Percentiles rank a stretch among this genome's conserved stretches.
phyloP scores from a whole-genome alignment of 2,797 vertebrate genomes.

The Gephyroberyx darwinii region DNA sequence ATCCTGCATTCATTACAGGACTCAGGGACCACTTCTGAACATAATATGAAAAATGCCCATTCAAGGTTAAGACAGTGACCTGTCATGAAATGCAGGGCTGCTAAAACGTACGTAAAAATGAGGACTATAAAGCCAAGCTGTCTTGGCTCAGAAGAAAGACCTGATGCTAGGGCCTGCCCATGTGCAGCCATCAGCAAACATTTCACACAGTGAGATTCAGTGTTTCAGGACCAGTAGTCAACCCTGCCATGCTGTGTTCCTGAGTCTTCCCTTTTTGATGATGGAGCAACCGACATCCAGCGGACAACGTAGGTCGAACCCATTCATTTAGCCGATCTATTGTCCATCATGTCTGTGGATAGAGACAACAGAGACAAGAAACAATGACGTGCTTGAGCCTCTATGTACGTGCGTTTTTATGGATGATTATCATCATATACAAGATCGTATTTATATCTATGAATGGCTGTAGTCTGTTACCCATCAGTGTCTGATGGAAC shows the following conservation, averaged over 20 bases:
- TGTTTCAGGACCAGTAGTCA: slow-evolving; percentile 20
- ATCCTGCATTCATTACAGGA: slow-evolving; percentile 46
- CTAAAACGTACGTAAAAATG: slow-evolving; percentile 14
- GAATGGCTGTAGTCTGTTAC: slow-evolving; percentile 60
- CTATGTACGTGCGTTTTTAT: background rate
- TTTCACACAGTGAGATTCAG: background rate
- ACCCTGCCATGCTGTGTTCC: slow-evolving; percentile 28
- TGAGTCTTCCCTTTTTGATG: slow-evolving; percentile 44
- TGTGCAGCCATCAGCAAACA: background rate
- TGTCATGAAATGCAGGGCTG: slow-evolving; percentile 27
- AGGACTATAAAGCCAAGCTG: slow-evolving; percentile 1
- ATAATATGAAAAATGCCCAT: slow-evolving; percentile 12
- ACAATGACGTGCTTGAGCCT: background rate
- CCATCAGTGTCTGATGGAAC: slow-evolving; percentile 74
- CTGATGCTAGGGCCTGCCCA: background rate
- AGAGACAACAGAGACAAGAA: slow-evolving; percentile 14
- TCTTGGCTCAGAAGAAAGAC: too few relatives aligned
- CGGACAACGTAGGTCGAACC: background rate
- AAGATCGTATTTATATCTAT: background rate
- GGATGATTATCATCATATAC: background rate
- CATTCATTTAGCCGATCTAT: slow-evolving; percentile 51
- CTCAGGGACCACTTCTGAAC: slow-evolving; percentile 13
- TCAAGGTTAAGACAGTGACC: background rate
- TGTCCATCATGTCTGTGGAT: slow-evolving; percentile 70
- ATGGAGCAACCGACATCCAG: slow-evolving; percentile 25